Base-by-base conservation (phyloP, 2,888 invertebrate genomes). In the Adineta ricciae region DNA sequence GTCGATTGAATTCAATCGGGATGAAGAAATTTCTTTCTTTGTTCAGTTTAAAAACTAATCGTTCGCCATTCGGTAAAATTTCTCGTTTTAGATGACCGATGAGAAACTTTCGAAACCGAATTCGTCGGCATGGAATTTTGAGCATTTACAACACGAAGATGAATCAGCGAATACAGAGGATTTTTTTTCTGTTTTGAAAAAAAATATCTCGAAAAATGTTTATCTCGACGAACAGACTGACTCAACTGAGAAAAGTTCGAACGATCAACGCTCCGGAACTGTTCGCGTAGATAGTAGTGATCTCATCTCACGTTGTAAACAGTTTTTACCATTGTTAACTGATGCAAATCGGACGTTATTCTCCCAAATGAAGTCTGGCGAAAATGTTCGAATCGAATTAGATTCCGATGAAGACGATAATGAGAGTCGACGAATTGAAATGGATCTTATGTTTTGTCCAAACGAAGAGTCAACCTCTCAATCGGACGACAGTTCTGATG, bases 391-490 rank as follows among this genome's bases (percentile, higher is more conserved):
- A 41, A 78, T 78, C 24, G 78, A 78, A 78, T 78, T 78, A 41
- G 78, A 78, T 41, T 64, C 64, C 19, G 78, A 78, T 41, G 11
- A 78, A 41, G 78, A 46, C 46, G 46, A 46, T 46, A 11, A 78
- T 41, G n/a, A 78, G 24, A 9, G 14, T n/a, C 7, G 7, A 38
- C 1, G 7, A 14, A 78, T 78, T n/a, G 78, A 78, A 78, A 78
- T 78, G 78, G n/a, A 78, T 78, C 16, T 78, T 24, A 78, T 78
- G 78, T 78, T 78, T 78, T 78, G 78, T 78, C 78, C 78, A 41
- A 41, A 41, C 19, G 41, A 24, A 14, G 78, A 78, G 27, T 2
- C 27, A 64, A 32, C 64, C 27, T 32, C 32, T 0, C 32, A 64
- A 16, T 64, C 64, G 1, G 32, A 64, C 5, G 7, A 64, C 16